Percentiles rank a stretch among this genome's conserved stretches.
Evolutionary conservation across 2,113 vertebrate species (phyloP).

Genomic region (Neomonachus schauinslandi): DNA sequence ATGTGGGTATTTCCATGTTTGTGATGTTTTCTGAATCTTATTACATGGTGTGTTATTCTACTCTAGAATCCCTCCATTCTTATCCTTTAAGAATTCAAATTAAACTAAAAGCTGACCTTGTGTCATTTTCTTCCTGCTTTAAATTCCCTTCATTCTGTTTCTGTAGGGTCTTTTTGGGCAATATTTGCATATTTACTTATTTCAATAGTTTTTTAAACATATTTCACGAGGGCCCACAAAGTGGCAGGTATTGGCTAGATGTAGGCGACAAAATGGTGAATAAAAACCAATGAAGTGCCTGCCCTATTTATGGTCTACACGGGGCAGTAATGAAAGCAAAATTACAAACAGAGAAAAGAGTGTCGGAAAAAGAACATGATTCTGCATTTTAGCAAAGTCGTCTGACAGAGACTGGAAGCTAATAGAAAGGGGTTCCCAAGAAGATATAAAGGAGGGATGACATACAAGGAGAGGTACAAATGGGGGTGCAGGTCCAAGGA

Average conservation of each 20-base stretch:
- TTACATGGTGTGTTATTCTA: constrained; percentile 42
- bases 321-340: not conserved
- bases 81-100: constrained; percentile 63
- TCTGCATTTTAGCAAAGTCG: constrained; percentile 11
- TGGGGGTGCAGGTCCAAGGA: not conserved
- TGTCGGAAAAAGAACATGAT: not conserved
- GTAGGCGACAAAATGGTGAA: not conserved
- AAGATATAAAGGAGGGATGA: not conserved
- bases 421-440: not conserved
- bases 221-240: not conserved
- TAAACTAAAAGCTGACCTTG: constrained; percentile 1
- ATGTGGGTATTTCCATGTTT: constrained; percentile 39
- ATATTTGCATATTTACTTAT: not conserved
- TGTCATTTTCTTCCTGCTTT: constrained; percentile 26
- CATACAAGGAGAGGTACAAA: not conserved
- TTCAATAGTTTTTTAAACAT: constrained; percentile 16
- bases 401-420: not conserved
- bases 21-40: constrained; percentile 57
- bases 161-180: not conserved
- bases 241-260: not conserved
- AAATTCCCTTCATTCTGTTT: constrained; percentile 44
- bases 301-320: not conserved
- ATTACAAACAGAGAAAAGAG: constrained; percentile 1
- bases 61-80: constrained; percentile 55
- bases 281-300: not conserved